Evolutionary conservation across 2,888 invertebrate genomes (phyloP).

Genomic region (Cheilosia vernalis): DNA sequence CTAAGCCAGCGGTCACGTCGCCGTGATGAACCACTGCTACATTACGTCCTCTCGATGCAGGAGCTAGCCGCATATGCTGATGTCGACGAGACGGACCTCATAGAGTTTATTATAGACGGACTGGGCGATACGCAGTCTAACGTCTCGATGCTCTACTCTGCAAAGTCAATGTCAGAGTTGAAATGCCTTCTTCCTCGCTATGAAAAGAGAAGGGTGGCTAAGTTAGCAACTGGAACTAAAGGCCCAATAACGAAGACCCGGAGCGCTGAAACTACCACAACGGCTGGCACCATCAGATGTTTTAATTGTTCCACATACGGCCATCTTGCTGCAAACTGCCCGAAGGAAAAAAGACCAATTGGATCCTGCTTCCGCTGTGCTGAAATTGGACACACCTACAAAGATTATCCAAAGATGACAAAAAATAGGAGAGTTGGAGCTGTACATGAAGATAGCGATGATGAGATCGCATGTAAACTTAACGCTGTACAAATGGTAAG

Average conservation of each 20-base stretch:
- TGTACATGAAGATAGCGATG: not conserved
- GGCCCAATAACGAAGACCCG: not conserved
- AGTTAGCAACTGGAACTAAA: no score
- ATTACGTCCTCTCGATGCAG: conserved; percentile 15
- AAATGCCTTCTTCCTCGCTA: not conserved
- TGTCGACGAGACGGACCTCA: not conserved
- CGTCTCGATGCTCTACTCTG: conserved; percentile 1
- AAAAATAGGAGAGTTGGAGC: conserved; percentile 11
- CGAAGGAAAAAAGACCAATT: conserved; percentile 11
- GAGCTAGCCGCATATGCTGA: conserved; percentile 6
- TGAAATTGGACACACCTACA: conserved; percentile 10
- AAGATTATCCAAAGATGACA: conserved; percentile 20
- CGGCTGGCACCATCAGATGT: not conserved
- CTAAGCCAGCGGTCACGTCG: no score
- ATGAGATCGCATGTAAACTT: not conserved
- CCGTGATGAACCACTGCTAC: not conserved
- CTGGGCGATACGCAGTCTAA: not conserved
- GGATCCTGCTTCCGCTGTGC: conserved; percentile 46
- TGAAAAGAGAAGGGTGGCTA: conserved; percentile 14
- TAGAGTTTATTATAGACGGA: conserved; percentile 20
- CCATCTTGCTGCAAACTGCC: conserved; percentile 6
- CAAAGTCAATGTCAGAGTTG: not conserved
- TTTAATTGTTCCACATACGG: conserved; percentile 24
- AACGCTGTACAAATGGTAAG: conserved; percentile 46
- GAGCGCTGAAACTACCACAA: no score